Evolutionary conservation across 2,888 invertebrate species (phyloP), one percentile per base, ranked within the genome.

Genomic region (Parelbella ahira): DNA sequence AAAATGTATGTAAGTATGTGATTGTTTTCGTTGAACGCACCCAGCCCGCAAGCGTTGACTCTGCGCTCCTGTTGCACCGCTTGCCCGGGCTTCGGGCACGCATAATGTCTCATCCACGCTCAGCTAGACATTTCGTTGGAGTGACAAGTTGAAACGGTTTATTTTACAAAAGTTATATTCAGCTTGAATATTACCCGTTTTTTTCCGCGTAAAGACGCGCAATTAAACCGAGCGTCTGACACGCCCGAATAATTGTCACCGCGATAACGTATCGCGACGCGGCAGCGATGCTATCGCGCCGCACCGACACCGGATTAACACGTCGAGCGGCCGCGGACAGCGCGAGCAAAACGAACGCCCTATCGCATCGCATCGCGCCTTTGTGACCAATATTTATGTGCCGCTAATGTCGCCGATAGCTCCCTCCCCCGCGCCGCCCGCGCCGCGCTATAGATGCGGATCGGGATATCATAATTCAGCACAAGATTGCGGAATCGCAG

Each of bases 321-420:
- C 33, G 41, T 41, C 41, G 12, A n/a, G n/a, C n/a, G n/a, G n/a
- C 25, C 37, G 47, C 18, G 37, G 44, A n/a, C 11, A n/a, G n/a
- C 33, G 21, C 37, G 37, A 23, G 24, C 23, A 24, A 23, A 34
- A 23, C 24, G 19, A 15, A 7, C 10, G 18, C 23, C 23, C 8
- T 30, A 25, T 39, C 39, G 39, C 24, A 12, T 20, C 39, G 24
- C 39, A 39, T 39, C 32, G 18, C 39, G 39, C 30, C 30, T 39
- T 39, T 39, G 39, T 39, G 8, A 24, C 39, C 39, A 39, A 39
- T 32, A 32, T 39, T 39, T 39, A 39, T 39, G 32, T 32, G 39
- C 30, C 32, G 39, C 32, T 39, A 32, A 39, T 39, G 39, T 39
- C 39, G 39, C 32, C 30, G 37, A 37, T 37, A 28, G 37, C 37